Base-by-base conservation (phyloP, 53 echinoderm and acorn worm species). In the Stichopus horrens region DNA sequence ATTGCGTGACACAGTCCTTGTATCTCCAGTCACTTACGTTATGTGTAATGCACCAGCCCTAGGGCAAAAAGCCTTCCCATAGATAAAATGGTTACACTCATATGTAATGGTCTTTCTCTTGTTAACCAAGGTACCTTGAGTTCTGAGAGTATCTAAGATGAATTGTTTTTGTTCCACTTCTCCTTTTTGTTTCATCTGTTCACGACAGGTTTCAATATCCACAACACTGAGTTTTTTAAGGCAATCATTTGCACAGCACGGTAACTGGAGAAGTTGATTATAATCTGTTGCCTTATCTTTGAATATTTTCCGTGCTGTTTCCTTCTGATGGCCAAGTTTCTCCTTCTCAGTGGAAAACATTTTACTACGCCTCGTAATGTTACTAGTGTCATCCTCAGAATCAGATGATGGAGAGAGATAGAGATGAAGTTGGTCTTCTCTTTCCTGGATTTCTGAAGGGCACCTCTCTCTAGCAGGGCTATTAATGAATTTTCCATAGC, bases 11-110 rank as follows among this genome's bases (percentile, higher is more conserved):
- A 20, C 76, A 76, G 10, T 76, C 23, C 5, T 23, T 23, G 52
- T 22, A 76, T 8, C 76, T 21, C 76, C 76, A 76, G 9, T 76
- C 23, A 52, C 76, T 76, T 23, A 76, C 23, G 23, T 76, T 76
- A 52, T 76, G 23, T 10, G 52, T 22, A 21, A 23, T 23, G 8
- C 76, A 22, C 76, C 76, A 76, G 19, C 23, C 76, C 23, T 76
- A 21, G 22, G 22, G 76, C 21, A 76, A 23, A 76, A 10, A 10
- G 9, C 23, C 8, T 76, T 76, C 23, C 76, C 52, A 8, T 20
- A 21, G 5, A 20, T 76, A 7, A 76, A 21, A 4, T 21, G 23
- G 8, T n/a, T 76, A 5, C 9, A 10, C 23, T 76, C 76, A 5
- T 21, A 4, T 8, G 9, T 8, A 4, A 76, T 5, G 9, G 19